Evolutionary conservation across 2,797 vertebrate genomes (phyloP), one percentile per base, ranked within the genome.

Genomic region (Melopsittacus undulatus): DNA sequence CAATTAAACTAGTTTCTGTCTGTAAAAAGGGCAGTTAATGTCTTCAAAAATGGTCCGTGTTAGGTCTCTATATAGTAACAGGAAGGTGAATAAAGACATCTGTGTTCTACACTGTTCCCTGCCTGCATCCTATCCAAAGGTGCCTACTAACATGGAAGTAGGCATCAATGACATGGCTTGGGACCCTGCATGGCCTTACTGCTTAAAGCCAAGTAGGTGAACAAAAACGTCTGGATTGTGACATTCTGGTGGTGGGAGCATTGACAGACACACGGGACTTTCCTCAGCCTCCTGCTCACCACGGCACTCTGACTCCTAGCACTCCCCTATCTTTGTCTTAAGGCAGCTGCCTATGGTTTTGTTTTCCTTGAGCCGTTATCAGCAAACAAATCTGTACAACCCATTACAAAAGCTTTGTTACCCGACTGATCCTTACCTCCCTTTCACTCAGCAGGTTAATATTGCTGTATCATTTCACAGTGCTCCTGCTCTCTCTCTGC

Each of bases 31-130:
- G 16, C 43, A 48, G 30, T 34, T 43, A 22, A 30, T 66, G 12
- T 49, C 48, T 78, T 38, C 34, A 36, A 63, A 54, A 73, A 30
- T 26, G 22, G 22, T 9, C 22, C 26, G 7, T 23, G 20, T 22
- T 49, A 43, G 12, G 4, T 5, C 62, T 20, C 42, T 57, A 11
- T 24, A 13, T 2, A 46, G 45, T 67, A 61, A 49, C 7, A 64
- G 63, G 45, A 75, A 51, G 30, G 13, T 40, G 24, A 73, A 30
- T 30, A 40, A 72, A 43, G 63, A 56, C 36, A 24, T 26, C 52
- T 11, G 1, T 23, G n/a, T n/a, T 38, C n/a, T 2, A 0, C 23
- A 4, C 1, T 48, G 26, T 46, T 87, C 43, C 26, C 27, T 0
- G 0, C 9, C 40, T 51, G 30, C 83, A 32, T 30, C 54, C 22